Evolutionary conservation across 2,888 invertebrate species (phyloP).

Genomic region (Abrostola triplasia): DNA sequence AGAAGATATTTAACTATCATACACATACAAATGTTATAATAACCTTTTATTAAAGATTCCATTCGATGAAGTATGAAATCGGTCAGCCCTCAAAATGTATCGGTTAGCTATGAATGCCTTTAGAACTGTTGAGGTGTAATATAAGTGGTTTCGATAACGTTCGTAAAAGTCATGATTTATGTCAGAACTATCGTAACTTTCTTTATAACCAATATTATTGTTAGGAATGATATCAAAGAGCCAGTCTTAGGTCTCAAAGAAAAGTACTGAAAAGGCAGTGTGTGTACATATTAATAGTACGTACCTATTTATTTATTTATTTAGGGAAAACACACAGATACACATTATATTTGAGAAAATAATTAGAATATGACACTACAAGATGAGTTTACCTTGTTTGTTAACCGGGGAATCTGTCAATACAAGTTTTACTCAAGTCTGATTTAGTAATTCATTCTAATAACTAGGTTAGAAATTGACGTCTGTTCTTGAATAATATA

Average conservation of each 20-base stretch:
- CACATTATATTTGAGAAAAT: too few species aligned
- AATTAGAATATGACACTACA: too few species aligned
- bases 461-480: too few species aligned
- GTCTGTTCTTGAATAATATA: too few species aligned
- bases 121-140: constrained; percentile 1
- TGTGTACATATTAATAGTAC: neutral
- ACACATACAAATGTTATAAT: neutral
- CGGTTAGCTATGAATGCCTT: neutral
- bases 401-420: too few species aligned
- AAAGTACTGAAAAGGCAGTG: neutral
- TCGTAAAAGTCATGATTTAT: constrained; percentile 2
- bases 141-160: constrained; percentile 2
- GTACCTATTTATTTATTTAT: too few species aligned
- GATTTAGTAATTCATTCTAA: too few species aligned
- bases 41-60: neutral
- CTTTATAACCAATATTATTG: constrained; percentile 2
- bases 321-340: too few species aligned
- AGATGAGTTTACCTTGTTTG: too few species aligned
- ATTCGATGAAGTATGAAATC: neutral
- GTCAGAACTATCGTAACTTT: neutral
- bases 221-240: neutral
- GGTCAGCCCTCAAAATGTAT: neutral
- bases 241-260: neutral
- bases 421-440: too few species aligned
- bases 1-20: neutral